Base-by-base conservation (phyloP, 2,797 vertebrate genomes). In the Acrossocheilus wenchowensis region DNA sequence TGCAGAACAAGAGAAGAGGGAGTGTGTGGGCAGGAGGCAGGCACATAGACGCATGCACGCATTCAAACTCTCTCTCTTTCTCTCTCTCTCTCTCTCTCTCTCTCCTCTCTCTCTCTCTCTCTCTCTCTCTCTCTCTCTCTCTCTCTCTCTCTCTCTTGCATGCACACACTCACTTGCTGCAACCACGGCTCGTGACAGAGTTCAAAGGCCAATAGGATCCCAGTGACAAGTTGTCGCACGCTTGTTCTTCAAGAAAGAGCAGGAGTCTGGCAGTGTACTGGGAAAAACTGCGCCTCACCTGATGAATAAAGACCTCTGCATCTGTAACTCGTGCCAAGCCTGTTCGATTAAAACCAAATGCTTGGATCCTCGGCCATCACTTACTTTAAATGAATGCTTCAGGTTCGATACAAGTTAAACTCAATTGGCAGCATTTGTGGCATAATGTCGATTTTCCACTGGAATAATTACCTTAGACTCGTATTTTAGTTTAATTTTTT, bases 1-100 rank as follows among this genome's bases (percentile, higher is more conserved):
- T 93, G 92, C 86, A 91, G 94, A 93, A 90, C 92, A 94, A 94
- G 93, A 94, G 94, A 83, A 92, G 93, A 78, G 90, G 92, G 92
- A 93, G 92, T 92, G 94, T 94, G 94, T 94, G 92, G 93, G 94
- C 90, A 83, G 93, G 78, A 39, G 79, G 72, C 79, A 90, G 84
- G 92, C 54, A 64, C 48, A 36, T 36, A 85, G 48, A 60, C 5
- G 78, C 66, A 85, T 79, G 26, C 52, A 85, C 15, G 2, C 66
- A 82, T 69, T 57, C 26, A 64, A 64, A 45, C 60, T 64, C 54
- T 62, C 60, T 64, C 54, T 62, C 60, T 64, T 21, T n/a, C n/a
- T n/a, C n/a, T n/a, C n/a, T n/a, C n/a, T 62, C 60, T 64, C 54
- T 62, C 60, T 64, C 54, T 62, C 60, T 64, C 60, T 77, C n/a